Conservation (phyloP, 2,888 invertebrate genomes). For the Apamea epomidion region DNA sequence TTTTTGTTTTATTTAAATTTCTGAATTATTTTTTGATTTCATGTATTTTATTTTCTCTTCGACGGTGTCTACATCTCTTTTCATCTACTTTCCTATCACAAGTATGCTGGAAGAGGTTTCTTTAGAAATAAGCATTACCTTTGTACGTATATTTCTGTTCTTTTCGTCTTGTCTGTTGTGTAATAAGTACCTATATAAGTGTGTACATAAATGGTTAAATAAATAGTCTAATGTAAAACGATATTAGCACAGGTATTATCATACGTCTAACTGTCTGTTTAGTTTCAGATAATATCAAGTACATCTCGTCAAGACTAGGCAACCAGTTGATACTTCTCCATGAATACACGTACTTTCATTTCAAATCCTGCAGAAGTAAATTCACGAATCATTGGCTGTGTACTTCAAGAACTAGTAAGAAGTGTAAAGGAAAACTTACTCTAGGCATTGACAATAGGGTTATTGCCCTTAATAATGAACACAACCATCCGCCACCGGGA, state of each 20-base stretch:
- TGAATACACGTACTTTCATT: conserved; percentile 48
- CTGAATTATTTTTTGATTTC: no score
- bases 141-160: no score
- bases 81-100: no score
- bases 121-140: no score
- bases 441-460: conserved; percentile 18
- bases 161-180: no score
- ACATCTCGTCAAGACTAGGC: conserved; percentile 45
- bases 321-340: conserved; percentile 37
- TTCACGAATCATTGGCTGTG: conserved; percentile 43
- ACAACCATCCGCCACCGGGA: conserved; percentile 45
- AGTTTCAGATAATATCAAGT: conserved; percentile 45
- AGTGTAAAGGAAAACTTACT: conserved; percentile 41
- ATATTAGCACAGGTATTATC: neutral
- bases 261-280: neutral
- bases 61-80: no score
- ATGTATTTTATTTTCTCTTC: no score
- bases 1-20: no score
- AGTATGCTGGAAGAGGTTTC: no score
- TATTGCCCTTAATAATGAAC: conserved; percentile 10
- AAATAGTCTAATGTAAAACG: neutral
- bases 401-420: conserved; percentile 36
- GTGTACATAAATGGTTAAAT: no score
- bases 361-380: conserved; percentile 20
- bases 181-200: no score